These are phyloP conservation scores for Anoura caudifer DNA, from an alignment of 2,113 vertebrate species.

Conservation along the genomic window DNA sequence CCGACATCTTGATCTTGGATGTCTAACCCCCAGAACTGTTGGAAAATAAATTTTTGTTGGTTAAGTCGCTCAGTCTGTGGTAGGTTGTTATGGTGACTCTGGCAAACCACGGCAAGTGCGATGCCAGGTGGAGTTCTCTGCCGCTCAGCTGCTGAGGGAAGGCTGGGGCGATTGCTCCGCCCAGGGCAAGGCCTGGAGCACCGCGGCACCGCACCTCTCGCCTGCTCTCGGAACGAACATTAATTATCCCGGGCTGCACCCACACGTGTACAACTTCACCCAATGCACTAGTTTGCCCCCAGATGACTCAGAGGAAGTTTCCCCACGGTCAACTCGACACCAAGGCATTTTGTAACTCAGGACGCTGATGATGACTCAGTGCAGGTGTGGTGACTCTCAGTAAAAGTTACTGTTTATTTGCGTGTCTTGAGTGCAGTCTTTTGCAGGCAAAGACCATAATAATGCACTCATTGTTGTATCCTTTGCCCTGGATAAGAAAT, in stretches of 20 bases:
- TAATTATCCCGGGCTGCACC: neutral
- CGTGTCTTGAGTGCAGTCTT: neutral
- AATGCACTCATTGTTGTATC: neutral
- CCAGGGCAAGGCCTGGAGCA: neutral
- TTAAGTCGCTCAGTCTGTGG: neutral
- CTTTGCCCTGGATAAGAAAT: neutral
- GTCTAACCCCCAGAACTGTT: neutral
- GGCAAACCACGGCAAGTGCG: neutral
- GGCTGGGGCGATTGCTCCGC: too few relatives aligned
- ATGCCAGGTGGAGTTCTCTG: neutral
- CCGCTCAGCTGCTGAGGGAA: neutral
- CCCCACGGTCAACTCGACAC: neutral
- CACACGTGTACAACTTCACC: neutral
- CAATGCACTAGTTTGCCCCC: neutral
- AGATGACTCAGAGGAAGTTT: neutral
- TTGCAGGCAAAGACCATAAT: neutral
- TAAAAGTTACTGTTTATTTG: neutral
- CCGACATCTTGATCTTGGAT: neutral
- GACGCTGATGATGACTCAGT: neutral
- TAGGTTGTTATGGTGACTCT: neutral
- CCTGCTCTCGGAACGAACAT: neutral
- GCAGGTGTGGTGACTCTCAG: neutral
- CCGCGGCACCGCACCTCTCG: accelerated
- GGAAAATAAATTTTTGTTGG: neutral
- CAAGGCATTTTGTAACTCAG: neutral